Base-by-base conservation (phyloP, 1,140 invertebrate species). In the Drosophila orosa region DNA sequence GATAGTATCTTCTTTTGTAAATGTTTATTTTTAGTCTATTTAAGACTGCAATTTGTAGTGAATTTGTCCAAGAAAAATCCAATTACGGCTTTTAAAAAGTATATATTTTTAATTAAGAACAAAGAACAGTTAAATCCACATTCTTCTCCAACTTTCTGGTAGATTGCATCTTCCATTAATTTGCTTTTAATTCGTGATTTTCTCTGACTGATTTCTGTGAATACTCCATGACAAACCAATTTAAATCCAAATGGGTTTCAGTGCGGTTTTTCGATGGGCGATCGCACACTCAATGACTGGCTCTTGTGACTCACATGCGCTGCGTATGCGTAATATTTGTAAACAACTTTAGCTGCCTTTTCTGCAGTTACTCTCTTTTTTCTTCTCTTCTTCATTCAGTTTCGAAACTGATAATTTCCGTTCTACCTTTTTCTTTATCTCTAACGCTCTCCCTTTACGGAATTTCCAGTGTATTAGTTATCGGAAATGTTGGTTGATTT, bases 321-420 rank as follows among this genome's bases (percentile, higher is more conserved):
- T 42, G 47, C 83, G 82, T 78, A 82, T 85, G 74, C 78, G 74
- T 86, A 78, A 85, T 86, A 31, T 78, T 57, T 52, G 17, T 63
- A 39, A 68, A 55, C 81, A 42, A 33, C 35, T 22, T 57, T 12
- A 55, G 48, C 25, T 54, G 31, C 17, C 22, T 19, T 40, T 29
- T 25, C 59, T 22, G 35, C 22, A 19, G 17, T 22, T 48, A 35
- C 47, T 22, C 29, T 63, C 33, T 67, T 19, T 19, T 45, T 27
- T 33, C 17, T 52, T n/a, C n/a, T 4, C 4, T 19, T 12, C 3
- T 42, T 19, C 9, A 19, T 9, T 47, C 24, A 17, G 9, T 57
- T 17, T 9, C 27, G 15, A 50, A 42, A 65, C 25, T 13, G 27
- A 27, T n/a, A 8, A 62, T 73, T 73, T 74, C 12, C 63, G 47